These are phyloP conservation scores for Agriotes lineatus DNA, from an alignment of 2,888 invertebrate genomes.

Conservation along the genomic window DNA sequence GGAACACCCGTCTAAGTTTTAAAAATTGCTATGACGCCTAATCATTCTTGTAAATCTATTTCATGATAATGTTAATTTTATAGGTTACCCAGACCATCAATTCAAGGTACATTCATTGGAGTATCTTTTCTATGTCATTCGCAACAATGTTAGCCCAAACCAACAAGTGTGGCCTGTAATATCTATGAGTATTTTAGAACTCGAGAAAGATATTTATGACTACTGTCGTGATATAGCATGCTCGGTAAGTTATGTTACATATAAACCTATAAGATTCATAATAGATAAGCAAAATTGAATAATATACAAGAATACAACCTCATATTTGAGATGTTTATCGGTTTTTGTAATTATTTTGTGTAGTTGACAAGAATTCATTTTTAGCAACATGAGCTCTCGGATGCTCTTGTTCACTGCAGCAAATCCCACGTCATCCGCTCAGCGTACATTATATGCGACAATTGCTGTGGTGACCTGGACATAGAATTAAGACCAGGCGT, in stretches of 20 bases:
- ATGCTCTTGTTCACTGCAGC: slow-evolving; percentile 62
- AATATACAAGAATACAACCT: too few species aligned
- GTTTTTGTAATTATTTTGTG: too few species aligned
- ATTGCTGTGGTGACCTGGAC: slow-evolving; percentile 63
- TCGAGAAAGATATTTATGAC: slow-evolving; percentile 61
- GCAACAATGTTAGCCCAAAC: slow-evolving; percentile 48
- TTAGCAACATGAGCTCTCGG: slow-evolving; percentile 64
- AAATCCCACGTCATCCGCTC: slow-evolving; percentile 65
- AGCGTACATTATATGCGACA: slow-evolving; percentile 65
- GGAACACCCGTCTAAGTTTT: too few species aligned
- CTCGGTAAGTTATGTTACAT: slow-evolving; percentile 52
- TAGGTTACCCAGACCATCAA: too few species aligned
- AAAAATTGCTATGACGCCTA: too few species aligned
- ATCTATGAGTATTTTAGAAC: slow-evolving; percentile 55
- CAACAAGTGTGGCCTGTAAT: slow-evolving; percentile 48
- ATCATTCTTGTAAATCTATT: too few species aligned
- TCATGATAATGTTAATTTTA: too few species aligned
- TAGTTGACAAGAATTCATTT: too few species aligned
- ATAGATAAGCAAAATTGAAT: background rate
- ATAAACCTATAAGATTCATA: background rate
- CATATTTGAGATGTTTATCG: too few species aligned
- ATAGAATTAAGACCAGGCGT: slow-evolving; percentile 62
- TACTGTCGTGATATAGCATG: slow-evolving; percentile 61
- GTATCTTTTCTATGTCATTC: slow-evolving; percentile 55
- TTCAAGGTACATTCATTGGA: slow-evolving; percentile 58